Evolutionary conservation across 2,888 invertebrate genomes (phyloP).

Genomic region (Orthosia cruda): DNA sequence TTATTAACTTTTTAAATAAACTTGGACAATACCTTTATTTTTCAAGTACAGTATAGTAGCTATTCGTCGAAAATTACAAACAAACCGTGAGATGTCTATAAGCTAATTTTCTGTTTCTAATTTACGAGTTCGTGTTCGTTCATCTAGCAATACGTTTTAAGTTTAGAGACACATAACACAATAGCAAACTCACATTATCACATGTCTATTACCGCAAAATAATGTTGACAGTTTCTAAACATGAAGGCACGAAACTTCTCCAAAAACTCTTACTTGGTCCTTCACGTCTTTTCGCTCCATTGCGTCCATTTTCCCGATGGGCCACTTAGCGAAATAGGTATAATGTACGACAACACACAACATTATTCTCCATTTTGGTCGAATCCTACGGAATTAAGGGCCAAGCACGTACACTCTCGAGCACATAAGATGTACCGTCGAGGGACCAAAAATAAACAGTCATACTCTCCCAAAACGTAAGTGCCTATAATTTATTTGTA

Average conservation of each 20-base stretch:
- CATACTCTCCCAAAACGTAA: too few species aligned
- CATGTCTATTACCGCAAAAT: slow-evolving; percentile 12
- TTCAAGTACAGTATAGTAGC: too few species aligned
- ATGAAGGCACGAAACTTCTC: slow-evolving; percentile 13
- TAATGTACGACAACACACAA: slow-evolving; percentile 23
- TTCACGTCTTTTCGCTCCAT: slow-evolving; percentile 11
- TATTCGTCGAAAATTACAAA: too few species aligned
- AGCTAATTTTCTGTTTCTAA: not conserved
- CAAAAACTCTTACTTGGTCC: not conserved
- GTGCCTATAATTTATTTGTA: too few species aligned
- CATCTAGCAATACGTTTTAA: not conserved
- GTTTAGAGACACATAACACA: not conserved
- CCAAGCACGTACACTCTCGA: not conserved
- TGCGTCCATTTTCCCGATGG: slow-evolving; percentile 19
- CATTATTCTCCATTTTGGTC: slow-evolving; percentile 40
- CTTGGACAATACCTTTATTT: not conserved
- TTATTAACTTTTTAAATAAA: not conserved
- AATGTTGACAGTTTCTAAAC: slow-evolving; percentile 15
- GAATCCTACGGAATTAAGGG: slow-evolving; percentile 16
- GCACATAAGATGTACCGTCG: not conserved
- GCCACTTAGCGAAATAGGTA: slow-evolving; percentile 44
- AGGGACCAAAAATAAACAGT: too few species aligned
- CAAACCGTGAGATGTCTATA: not conserved
- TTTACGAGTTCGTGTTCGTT: not conserved
- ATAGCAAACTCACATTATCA: not conserved